Evolutionary conservation across 1,140 invertebrate genomes (phyloP).

Genomic region (Odontomachus brunneus): DNA sequence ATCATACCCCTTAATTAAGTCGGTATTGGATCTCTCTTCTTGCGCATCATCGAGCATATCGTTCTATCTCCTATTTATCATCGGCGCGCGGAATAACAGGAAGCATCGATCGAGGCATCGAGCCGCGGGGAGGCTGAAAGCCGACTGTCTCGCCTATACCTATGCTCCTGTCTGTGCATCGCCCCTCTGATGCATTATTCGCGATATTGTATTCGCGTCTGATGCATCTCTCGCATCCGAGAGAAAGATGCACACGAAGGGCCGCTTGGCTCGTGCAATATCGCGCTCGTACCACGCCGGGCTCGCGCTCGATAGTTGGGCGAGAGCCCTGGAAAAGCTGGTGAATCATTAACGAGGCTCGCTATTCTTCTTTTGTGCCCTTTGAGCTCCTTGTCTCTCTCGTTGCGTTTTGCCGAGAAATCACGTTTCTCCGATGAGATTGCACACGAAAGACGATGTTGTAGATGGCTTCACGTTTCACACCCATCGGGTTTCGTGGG

Average conservation of each 20-base stretch:
- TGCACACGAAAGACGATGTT: no score
- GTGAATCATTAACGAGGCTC: conserved; percentile 39
- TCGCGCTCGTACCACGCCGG: not conserved
- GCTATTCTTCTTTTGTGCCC: conserved; percentile 7
- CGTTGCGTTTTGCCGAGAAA: not conserved
- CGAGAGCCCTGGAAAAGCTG: not conserved
- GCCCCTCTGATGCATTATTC: conserved; percentile 57
- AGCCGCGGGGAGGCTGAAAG: conserved; percentile 47
- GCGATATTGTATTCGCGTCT: conserved; percentile 48
- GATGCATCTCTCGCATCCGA: conserved; percentile 21
- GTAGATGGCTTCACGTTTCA: no score
- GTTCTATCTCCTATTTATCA: conserved; percentile 58
- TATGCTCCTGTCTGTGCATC: not conserved
- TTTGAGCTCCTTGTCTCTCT: conserved; percentile 16
- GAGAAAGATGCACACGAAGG: conserved; percentile 2
- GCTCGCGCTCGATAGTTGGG: no score
- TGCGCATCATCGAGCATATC: conserved; percentile 40
- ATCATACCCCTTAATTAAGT: conserved; percentile 58
- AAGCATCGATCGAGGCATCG: conserved; percentile 33
- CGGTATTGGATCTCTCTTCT: not conserved
- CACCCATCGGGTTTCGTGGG: no score
- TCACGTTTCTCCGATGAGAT: no score
- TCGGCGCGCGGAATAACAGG: conserved; percentile 41
- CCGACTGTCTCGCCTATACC: conserved; percentile 7
- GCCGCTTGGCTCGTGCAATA: conserved; percentile 17